Evolutionary conservation across 2,797 vertebrate species (phyloP).

Genomic region (Epinephelus awoara): DNA sequence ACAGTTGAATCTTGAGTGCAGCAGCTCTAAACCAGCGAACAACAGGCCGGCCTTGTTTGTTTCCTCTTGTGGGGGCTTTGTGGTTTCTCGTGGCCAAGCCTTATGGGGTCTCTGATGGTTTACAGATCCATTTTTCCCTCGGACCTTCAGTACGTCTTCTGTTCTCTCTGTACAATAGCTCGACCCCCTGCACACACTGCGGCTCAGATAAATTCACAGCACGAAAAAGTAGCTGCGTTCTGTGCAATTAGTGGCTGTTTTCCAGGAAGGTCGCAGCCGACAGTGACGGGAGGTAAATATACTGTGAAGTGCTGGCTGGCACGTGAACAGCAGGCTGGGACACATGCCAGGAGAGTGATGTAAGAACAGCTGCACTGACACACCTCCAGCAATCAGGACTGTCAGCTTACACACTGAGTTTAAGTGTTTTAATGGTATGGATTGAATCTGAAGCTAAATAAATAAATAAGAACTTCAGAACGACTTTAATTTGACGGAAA

Average conservation of each 20-base stretch:
- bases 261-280: neutral
- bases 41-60: conserved; percentile 18
- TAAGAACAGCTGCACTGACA: conserved; percentile 22
- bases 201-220: neutral
- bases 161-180: neutral
- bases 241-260: neutral
- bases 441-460: neutral
- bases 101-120: conserved; percentile 44
- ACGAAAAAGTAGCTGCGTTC: no score
- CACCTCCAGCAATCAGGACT: neutral
- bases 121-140: conserved; percentile 26
- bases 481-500: neutral
- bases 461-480: no score
- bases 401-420: neutral
- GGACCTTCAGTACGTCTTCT: neutral
- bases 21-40: neutral
- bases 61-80: conserved; percentile 19
- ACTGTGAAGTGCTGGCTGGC: conserved; percentile 1
- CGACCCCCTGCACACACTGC: neutral
- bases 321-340: conserved; percentile 16
- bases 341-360: conserved; percentile 46
- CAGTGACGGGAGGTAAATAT: neutral
- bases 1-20: neutral
- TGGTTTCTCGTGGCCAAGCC: conserved; percentile 25
- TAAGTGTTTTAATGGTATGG: neutral